Evolutionary conservation across 1,140 invertebrate genomes (phyloP).

Genomic region (Augochlora pura): DNA sequence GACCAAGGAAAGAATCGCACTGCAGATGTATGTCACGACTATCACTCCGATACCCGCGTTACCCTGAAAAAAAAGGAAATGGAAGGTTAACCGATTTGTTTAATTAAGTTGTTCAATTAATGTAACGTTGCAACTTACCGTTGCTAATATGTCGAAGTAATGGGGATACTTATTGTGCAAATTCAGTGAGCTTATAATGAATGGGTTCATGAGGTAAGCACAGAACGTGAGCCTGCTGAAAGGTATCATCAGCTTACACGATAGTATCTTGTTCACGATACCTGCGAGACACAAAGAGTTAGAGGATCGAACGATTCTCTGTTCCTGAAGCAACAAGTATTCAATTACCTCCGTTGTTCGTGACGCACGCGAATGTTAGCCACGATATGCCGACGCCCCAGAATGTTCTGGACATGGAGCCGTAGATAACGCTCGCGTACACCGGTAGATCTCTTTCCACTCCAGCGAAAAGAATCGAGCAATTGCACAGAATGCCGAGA

Average conservation of each 20-base stretch:
- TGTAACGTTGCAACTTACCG: slow-evolving; percentile 65
- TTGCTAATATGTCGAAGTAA: slow-evolving; percentile 67
- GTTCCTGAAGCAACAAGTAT: not conserved
- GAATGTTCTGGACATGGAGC: slow-evolving; percentile 73
- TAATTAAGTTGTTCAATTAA: too few relatives aligned
- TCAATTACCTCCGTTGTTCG: slow-evolving; percentile 74
- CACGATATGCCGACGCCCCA: slow-evolving; percentile 80
- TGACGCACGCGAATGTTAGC: slow-evolving; percentile 79
- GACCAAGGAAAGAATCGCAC: slow-evolving; percentile 67
- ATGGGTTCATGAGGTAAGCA: slow-evolving; percentile 80
- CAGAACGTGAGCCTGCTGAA: slow-evolving; percentile 79
- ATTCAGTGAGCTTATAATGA: slow-evolving; percentile 72
- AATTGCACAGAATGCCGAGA: slow-evolving; percentile 73
- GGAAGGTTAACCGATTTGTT: not conserved
- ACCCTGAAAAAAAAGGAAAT: slow-evolving; percentile 57
- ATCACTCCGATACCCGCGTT: slow-evolving; percentile 59
- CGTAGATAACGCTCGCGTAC: slow-evolving; percentile 73
- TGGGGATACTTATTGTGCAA: slow-evolving; percentile 54
- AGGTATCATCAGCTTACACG: slow-evolving; percentile 77
- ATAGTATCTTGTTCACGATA: slow-evolving; percentile 76
- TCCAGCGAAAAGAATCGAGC: slow-evolving; percentile 77
- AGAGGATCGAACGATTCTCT: not conserved
- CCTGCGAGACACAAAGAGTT: slow-evolving; percentile 61
- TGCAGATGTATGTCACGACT: slow-evolving; percentile 61
- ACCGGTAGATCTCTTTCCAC: slow-evolving; percentile 72